Base-by-base conservation (phyloP, 53 echinoderm and acorn worm species). In the Henricia sp. region DNA sequence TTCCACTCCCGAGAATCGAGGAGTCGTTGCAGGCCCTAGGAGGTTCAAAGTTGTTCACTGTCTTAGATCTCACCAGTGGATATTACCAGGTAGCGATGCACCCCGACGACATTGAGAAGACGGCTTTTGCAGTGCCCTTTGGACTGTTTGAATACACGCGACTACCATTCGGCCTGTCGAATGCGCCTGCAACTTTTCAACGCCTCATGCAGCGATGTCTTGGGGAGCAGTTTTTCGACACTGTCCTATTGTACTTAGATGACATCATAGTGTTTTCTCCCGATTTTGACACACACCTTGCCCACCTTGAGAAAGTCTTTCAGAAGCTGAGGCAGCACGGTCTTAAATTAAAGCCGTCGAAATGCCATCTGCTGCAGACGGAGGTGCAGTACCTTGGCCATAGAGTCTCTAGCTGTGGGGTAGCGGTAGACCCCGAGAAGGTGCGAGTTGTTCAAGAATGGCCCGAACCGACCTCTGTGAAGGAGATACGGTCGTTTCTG, bases 331-430 rank as follows among this genome's bases (percentile, higher is more conserved):
- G 35, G 26, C 27, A 68, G 13, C 83, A 65, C 46, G 86, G 86
- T 8, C 57, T 88, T n/a, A 88, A 88, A 34, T 39, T 84, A 8
- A 89, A 74, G 41, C 83, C 83, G n/a, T 17, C 33, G 4, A 88
- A 83, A 62, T 87, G 88, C 53, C 82, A 87, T 11, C 46, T 82
- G 17, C 30, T 86, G 44, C 59, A 59, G 39, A 9, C 32, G 33
- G 28, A 90, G 36, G 90, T 90, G 0, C 85, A 28, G 13, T 90
- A 90, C 82, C 64, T 90, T 3, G 90, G 86, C 12, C 90, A 86
- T 62, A 12, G 35, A 51, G 91, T 88, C 3, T 86, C 91, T 57
- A 37, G 68, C 16, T 58, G 30, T 13, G 91, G 91, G 13, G 55
- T 86, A 1, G 72, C 87, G 12, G 64, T 77, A 25, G 91, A 91